phyloP scores from a whole-genome alignment of 2,797 vertebrate species.

The Numenius phaeopus region DNA sequence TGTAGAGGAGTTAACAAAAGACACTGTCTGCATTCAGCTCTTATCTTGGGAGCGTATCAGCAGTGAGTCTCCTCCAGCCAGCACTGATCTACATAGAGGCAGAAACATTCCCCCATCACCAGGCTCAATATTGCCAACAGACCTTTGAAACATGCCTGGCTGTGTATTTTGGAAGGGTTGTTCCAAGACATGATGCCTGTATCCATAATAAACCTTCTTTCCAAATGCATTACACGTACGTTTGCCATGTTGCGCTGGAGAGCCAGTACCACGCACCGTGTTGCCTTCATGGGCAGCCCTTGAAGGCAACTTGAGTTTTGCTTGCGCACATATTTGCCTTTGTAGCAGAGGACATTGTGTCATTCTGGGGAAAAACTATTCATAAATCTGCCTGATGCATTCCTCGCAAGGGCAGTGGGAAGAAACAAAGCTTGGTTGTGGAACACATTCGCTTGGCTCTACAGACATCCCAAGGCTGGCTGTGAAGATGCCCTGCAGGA shows the following conservation, averaged over 20 bases:
- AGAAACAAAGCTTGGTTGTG: not conserved
- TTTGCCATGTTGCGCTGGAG: not conserved
- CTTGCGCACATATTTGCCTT: not conserved
- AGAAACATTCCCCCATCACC: not conserved
- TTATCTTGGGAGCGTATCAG: not conserved
- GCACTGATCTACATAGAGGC: not conserved
- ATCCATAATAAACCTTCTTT: not conserved
- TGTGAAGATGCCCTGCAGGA: not conserved
- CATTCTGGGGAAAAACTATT: not conserved
- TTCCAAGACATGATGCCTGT: not conserved
- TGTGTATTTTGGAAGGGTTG: not conserved
- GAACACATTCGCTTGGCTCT: not conserved
- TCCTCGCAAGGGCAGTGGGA: not conserved
- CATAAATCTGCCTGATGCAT: not conserved
- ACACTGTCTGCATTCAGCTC: not conserved
- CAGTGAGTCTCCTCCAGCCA: not conserved
- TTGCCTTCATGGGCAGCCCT: not conserved
- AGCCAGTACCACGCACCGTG: accelerated
- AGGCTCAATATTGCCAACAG: not conserved
- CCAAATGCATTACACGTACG: not conserved
- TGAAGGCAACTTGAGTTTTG: not conserved
- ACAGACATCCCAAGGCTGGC: not conserved
- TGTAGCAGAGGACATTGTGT: not conserved
- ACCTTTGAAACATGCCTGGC: not conserved
- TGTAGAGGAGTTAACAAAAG: not conserved